These are phyloP conservation scores for Romanogobio albipinnatus DNA, from an alignment of 2,113 vertebrate genomes.

Conservation along the genomic window DNA sequence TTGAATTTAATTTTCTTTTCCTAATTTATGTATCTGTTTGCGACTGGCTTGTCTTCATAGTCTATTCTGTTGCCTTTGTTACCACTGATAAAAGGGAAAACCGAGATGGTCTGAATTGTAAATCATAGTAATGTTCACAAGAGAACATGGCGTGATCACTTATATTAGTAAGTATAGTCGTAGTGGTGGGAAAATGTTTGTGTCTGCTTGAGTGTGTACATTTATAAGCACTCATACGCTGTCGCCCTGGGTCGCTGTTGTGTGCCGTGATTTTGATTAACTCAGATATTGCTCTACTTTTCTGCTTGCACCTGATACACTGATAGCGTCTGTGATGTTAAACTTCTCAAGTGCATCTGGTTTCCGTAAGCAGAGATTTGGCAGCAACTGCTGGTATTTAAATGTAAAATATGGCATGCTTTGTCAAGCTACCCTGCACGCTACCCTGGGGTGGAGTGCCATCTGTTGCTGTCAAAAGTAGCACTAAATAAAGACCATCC, in stretches of 20 bases:
- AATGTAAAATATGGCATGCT: constrained; percentile 57
- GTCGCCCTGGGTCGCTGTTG: background rate
- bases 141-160: background rate
- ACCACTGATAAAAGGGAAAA: constrained; percentile 5
- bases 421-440: constrained; percentile 53
- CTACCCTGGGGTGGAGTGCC: constrained; percentile 57
- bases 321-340: constrained; percentile 10
- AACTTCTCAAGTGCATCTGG: constrained; percentile 39
- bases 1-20: constrained; percentile 55
- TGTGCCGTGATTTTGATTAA: constrained; percentile 6
- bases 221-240: background rate
- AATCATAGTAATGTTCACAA: constrained; percentile 6
- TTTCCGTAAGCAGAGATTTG: constrained; percentile 36
- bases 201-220: background rate
- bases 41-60: constrained; percentile 40
- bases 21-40: constrained; percentile 59
- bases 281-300: constrained; percentile 1
- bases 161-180: background rate
- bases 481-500: constrained; percentile 53
- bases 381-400: constrained; percentile 51
- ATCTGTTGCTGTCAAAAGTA: constrained; percentile 63
- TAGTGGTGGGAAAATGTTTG: constrained; percentile 12
- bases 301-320: background rate
- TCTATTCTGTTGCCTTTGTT: constrained; percentile 47
- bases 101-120: constrained; percentile 1